These are phyloP conservation scores for Capra hircus DNA, from an alignment of 2,113 vertebrate genomes.

Conservation along the genomic window DNA sequence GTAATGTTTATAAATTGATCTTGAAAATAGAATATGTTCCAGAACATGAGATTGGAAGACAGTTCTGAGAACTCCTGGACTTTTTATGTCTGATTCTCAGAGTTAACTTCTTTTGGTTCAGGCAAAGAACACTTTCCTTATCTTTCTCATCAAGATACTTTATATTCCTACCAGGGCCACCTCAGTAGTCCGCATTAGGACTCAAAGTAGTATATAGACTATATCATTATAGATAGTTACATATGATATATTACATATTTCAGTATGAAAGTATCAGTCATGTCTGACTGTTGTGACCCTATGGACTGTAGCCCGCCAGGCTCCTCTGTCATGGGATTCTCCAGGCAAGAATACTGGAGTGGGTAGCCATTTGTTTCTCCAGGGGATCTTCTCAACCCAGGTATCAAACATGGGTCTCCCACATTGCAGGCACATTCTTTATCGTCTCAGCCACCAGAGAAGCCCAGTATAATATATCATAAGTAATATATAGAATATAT, in stretches of 20 bases:
- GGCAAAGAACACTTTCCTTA: not conserved
- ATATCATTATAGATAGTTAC: not conserved
- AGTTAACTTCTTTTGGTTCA: not conserved
- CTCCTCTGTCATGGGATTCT: not conserved
- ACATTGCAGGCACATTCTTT: not conserved
- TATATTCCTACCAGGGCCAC: not conserved
- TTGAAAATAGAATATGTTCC: slow-evolving; percentile 20
- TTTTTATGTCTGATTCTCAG: not conserved
- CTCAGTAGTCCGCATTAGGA: not conserved
- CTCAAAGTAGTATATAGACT: not conserved
- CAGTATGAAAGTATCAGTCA: not conserved
- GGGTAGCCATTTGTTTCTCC: not conserved
- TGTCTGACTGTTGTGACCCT: not conserved
- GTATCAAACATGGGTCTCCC: not conserved
- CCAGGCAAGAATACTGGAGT: not conserved
- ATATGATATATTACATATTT: not conserved
- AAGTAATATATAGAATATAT: not conserved
- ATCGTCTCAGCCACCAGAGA: not conserved
- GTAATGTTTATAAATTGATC: slow-evolving; percentile 5
- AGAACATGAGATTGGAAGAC: not conserved
- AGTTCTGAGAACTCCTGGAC: not conserved
- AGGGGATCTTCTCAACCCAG: not conserved
- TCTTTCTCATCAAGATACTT: not conserved
- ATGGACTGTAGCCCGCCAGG: not conserved
- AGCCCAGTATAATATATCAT: not conserved